A percentile compares a stretch with the other conserved stretches of the same genome.
These are phyloP conservation scores for Stegodyphus dumicola DNA, from an alignment of 1,140 invertebrate species.

Conservation along the genomic window DNA sequence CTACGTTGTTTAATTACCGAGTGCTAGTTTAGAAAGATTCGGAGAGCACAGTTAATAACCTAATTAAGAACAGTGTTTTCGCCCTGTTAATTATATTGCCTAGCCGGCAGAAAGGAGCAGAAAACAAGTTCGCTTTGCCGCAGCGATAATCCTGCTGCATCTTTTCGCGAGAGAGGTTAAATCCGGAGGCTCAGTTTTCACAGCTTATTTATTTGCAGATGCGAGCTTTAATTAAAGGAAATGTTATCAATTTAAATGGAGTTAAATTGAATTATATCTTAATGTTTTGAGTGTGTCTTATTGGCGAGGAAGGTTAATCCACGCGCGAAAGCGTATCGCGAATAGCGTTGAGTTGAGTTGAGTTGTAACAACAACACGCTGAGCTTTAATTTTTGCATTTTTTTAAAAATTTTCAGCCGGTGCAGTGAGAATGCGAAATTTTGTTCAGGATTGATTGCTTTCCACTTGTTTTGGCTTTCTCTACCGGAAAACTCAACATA, in stretches of 20 bases:
- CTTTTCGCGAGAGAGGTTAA: neutral
- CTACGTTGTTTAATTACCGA: constrained; percentile 57
- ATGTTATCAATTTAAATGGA: constrained; percentile 61
- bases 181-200: constrained; percentile 31
- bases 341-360: neutral
- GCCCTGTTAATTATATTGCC: constrained; percentile 59
- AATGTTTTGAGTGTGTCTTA: constrained; percentile 31
- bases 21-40: constrained; percentile 46
- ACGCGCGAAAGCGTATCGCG: neutral
- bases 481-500: no score
- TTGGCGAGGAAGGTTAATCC: neutral
- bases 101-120: constrained; percentile 25
- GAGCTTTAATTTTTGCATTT: neutral
- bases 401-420: no score
- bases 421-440: no score
- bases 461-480: no score
- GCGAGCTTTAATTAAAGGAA: constrained; percentile 55
- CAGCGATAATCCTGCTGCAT: constrained; percentile 45
- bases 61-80: constrained; percentile 61
- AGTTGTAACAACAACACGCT: neutral
- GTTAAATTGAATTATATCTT: constrained; percentile 58
- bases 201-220: constrained; percentile 52
- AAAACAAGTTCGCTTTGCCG: constrained; percentile 34
- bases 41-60: constrained; percentile 47
- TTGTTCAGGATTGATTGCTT: no score